phyloP scores from a whole-genome alignment of 2,888 invertebrate species.

The Macroteleia sp. region DNA sequence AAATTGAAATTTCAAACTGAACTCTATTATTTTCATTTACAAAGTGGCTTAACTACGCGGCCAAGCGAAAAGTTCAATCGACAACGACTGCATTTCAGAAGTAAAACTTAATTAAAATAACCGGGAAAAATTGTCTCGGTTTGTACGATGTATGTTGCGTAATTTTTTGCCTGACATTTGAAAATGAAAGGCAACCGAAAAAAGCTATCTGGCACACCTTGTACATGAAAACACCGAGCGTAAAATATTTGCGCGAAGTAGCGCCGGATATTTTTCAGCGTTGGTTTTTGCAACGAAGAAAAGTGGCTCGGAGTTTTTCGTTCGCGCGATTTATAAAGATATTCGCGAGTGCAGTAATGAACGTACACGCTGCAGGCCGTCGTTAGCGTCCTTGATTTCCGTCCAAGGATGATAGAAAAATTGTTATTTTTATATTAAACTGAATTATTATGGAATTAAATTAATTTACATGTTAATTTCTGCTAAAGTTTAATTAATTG shows the following conservation, averaged over 20 bases:
- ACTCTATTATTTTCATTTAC: too few relatives aligned
- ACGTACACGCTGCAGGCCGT: conserved; percentile 14
- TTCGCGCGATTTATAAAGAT: conserved; percentile 33
- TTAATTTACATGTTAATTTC: too few relatives aligned
- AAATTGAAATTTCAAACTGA: too few relatives aligned
- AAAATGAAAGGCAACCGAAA: conserved; percentile 49
- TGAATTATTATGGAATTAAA: too few relatives aligned
- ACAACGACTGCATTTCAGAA: too few relatives aligned
- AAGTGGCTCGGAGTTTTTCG: conserved; percentile 40
- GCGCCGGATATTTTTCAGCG: conserved; percentile 33
- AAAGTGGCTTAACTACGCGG: too few relatives aligned
- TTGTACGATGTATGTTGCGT: conserved; percentile 27
- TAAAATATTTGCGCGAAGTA: conserved; percentile 20
- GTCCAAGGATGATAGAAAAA: conserved; percentile 38
- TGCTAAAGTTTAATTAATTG: too few relatives aligned
- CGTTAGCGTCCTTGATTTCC: conserved; percentile 33
- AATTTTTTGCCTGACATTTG: conserved; percentile 56
- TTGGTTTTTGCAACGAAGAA: conserved; percentile 17
- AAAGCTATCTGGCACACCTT: conserved; percentile 43
- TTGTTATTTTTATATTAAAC: conserved; percentile 31
- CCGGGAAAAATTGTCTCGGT: conserved; percentile 18
- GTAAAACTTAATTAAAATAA: conserved; percentile 7
- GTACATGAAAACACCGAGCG: conserved; percentile 27
- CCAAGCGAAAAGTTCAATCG: too few relatives aligned
- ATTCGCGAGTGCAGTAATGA: conserved; percentile 38